Evolutionary conservation across 2,113 vertebrate species (phyloP).

Genomic region (Pluvianellus socialis): DNA sequence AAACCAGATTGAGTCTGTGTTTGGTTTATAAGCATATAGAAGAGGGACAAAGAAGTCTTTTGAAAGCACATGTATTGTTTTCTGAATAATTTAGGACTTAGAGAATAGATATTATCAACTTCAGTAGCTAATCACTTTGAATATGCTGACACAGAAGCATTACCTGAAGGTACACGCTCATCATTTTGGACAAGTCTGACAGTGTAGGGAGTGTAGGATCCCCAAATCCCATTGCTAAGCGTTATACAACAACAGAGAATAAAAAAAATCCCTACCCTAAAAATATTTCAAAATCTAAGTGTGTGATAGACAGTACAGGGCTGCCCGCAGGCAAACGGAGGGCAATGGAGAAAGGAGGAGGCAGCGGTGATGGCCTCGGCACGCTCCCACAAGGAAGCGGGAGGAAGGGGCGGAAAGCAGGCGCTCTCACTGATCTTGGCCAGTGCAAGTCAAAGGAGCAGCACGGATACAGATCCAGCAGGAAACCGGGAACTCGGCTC

Average conservation of each 20-base stretch:
- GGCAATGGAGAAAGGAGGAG: accelerated
- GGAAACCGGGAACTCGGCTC: not conserved
- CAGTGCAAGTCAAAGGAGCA: not conserved
- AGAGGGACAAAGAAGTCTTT: not conserved
- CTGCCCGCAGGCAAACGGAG: not conserved
- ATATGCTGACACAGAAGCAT: not conserved
- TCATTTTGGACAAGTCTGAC: not conserved
- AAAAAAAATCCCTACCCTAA: not conserved
- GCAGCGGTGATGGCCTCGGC: not conserved
- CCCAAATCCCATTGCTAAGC: not conserved
- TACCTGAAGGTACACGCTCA: not conserved
- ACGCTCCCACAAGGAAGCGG: not conserved
- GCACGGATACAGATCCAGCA: not conserved
- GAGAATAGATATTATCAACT: not conserved
- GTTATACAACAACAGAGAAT: not conserved
- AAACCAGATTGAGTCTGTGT: not conserved
- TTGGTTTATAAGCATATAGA: not conserved
- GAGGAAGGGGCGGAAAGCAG: not conserved
- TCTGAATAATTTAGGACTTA: not conserved
- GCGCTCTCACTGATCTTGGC: accelerated
- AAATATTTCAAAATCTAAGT: not conserved
- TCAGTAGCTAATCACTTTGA: not conserved
- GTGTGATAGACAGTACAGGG: not conserved
- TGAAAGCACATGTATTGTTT: not conserved
- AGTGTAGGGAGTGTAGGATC: not conserved